These are phyloP conservation scores for Drosophila yooni DNA, from an alignment of 2,888 invertebrate species.

Conservation along the genomic window DNA sequence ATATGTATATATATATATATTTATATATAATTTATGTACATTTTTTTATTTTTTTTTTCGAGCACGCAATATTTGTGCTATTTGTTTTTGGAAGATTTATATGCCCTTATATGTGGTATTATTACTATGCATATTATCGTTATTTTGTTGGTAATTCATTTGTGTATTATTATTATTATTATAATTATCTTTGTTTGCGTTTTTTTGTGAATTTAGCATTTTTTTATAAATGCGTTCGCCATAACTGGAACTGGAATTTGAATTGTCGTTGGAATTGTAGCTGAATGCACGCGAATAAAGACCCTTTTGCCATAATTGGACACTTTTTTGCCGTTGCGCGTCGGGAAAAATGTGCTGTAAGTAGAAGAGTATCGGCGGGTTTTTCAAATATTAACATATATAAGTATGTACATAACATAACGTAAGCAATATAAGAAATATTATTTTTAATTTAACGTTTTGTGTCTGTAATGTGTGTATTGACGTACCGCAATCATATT, in stretches of 20 bases:
- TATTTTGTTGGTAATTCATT: constrained; percentile 29
- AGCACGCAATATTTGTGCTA: constrained; percentile 40
- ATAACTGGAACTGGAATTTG: constrained; percentile 37
- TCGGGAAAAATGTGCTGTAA: constrained; percentile 52
- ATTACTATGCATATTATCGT: constrained; percentile 49
- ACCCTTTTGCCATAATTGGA: constrained; percentile 50
- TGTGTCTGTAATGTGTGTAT: not conserved
- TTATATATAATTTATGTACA: constrained; percentile 24
- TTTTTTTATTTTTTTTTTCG: constrained; percentile 11
- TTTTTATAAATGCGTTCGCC: constrained; percentile 49
- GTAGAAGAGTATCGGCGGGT: not conserved
- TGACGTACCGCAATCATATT: constrained; percentile 53
- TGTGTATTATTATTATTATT: constrained; percentile 11
- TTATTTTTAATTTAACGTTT: not conserved
- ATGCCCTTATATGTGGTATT: constrained; percentile 42
- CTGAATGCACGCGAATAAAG: constrained; percentile 43
- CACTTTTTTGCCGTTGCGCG: constrained; percentile 32
- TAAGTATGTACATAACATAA: not conserved
- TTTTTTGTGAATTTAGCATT: constrained; percentile 10
- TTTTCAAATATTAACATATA: not conserved
- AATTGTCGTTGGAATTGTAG: constrained; percentile 34
- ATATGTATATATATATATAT: constrained; percentile 10
- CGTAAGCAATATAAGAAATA: not conserved
- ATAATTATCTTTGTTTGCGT: constrained; percentile 27
- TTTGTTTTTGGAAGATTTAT: constrained; percentile 35